Evolutionary conservation across 92 coral and sea anemone species (phyloP), one percentile per base, ranked within the genome.

Genomic region (Montipora capitata): DNA sequence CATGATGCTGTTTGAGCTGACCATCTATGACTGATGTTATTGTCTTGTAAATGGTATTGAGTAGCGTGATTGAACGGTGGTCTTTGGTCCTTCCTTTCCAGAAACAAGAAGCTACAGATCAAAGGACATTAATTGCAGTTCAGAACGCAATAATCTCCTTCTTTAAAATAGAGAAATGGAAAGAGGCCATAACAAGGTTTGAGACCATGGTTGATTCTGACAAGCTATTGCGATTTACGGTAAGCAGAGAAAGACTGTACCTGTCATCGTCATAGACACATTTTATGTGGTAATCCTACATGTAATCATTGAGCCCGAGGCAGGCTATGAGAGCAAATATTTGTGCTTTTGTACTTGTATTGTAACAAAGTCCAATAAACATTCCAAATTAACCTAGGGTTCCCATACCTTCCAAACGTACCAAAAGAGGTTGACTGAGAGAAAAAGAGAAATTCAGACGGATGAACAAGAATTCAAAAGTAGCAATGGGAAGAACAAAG

Each of bases 101-200:
- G n/a, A 52, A 56, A 40, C 51, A 3, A 17, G 82, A 77, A 57
- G 69, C 82, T 3, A 48, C 3, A 0, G n/a, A 20, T 3, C 17
- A 44, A 18, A 77, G 27, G 45, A 77, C 82, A 4, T 62, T 77
- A 3, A 0, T 2, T 56, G 10, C 27, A 11, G 82, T 77, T 5
- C 82, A 77, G 68, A 0, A 14, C 9, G 43, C 82, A 0, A 17
- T 77, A 3, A 14, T 58, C 40, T 52, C 41, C 20, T 77, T 52
- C 5, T 59, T 77, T 56, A 41, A 20, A 56, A 51, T 77, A 4
- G 35, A 52, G 2, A 77, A 16, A 15, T 77, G 82, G 71, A 61
- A 77, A 14, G 69, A 56, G 68, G 70, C 82, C 14, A 41, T 7
- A 4, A 40, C 42, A 15, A 77, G 66, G 40, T 59, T 77, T 77